phyloP scores from a whole-genome alignment of 2,113 vertebrate genomes.

The Cervus canadensis region DNA sequence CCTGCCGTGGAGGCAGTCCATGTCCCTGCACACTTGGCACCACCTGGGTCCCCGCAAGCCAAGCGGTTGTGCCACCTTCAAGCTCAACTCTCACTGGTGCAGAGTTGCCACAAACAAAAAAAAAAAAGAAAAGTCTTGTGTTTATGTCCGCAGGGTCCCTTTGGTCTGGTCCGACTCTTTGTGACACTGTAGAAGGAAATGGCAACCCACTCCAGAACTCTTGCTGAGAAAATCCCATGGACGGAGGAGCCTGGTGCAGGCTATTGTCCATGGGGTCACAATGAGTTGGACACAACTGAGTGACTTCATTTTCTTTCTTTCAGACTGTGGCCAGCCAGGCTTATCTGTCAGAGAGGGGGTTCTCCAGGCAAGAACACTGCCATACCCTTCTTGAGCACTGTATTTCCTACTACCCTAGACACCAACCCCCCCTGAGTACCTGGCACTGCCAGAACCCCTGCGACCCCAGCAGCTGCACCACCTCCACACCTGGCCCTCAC shows the following conservation, averaged over 20 bases:
- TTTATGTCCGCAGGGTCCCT: neutral
- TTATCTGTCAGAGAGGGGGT: neutral
- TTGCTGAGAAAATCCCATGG: too few relatives aligned
- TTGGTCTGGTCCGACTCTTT: fast-evolving
- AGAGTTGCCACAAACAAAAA: neutral
- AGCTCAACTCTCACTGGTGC: neutral
- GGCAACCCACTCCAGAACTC: too few relatives aligned
- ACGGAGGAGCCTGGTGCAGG: too few relatives aligned
- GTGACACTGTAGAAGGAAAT: neutral
- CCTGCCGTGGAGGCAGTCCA: neutral
- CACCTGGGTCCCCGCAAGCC: fast-evolving
- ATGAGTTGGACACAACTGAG: too few relatives aligned
- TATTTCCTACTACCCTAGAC: neutral
- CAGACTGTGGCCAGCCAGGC: neutral
- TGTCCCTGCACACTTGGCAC: neutral
- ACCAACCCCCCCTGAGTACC: neutral
- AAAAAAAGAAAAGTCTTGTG: neutral
- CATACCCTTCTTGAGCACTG: neutral
- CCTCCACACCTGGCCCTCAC: neutral
- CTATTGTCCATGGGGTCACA: too few relatives aligned
- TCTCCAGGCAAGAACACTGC: neutral
- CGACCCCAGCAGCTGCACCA: neutral
- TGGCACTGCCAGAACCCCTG: neutral
- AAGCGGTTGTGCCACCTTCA: neutral
- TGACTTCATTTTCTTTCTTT: too few relatives aligned